Conservation (phyloP, 2,113 vertebrate species). For the Octodon degus region DNA sequence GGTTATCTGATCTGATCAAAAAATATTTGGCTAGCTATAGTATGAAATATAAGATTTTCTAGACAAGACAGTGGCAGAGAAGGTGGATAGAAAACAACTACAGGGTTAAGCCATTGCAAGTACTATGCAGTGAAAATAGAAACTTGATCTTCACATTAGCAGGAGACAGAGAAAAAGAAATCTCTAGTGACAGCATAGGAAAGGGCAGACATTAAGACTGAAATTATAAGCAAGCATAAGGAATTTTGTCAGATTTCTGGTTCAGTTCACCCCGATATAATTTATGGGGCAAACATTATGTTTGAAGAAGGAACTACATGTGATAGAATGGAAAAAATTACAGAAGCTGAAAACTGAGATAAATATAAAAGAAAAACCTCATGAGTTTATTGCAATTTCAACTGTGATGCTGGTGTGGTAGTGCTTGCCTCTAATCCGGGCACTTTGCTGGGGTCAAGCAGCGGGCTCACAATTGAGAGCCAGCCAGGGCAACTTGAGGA, state of each 20-base stretch:
- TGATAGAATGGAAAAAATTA: not conserved
- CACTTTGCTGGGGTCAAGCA: not conserved
- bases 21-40: not conserved
- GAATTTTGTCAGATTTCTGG: not conserved
- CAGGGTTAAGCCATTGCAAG: not conserved
- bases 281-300: not conserved
- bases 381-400: not conserved
- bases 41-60: not conserved
- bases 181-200: no score
- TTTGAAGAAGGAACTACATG: not conserved
- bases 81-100: not conserved
- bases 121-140: rapidly evolving
- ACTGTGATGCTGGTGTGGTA: not conserved
- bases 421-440: not conserved
- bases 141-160: no score
- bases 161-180: not conserved
- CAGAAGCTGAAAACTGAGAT: not conserved
- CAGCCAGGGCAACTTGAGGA: not conserved
- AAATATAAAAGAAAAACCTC: not conserved
- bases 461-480: not conserved
- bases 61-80: not conserved
- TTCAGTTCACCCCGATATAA: not conserved
- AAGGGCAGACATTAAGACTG: not conserved
- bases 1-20: not conserved
- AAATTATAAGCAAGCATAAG: not conserved